A percentile compares a stretch with the other conserved stretches of the same genome.
phyloP scores from a whole-genome alignment of 2,113 vertebrate species.

The Nipponia nippon region DNA sequence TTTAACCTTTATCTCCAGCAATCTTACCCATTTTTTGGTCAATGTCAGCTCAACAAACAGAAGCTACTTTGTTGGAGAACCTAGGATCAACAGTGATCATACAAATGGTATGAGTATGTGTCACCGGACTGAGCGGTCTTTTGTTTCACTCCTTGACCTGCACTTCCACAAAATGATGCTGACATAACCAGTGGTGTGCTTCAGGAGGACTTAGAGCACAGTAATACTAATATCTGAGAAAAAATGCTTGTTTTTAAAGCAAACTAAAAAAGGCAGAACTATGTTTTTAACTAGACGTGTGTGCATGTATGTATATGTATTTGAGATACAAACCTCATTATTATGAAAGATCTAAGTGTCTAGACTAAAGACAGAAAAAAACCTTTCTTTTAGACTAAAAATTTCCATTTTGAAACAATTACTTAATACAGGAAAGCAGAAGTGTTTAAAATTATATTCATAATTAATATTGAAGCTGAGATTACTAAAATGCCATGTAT shows the following conservation, averaged over 20 bases:
- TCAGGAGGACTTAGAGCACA: not conserved
- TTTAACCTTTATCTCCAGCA: not conserved
- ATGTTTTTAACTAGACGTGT: not conserved
- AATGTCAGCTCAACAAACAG: not conserved
- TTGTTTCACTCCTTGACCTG: not conserved
- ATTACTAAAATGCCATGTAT: not conserved
- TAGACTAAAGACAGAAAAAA: not conserved
- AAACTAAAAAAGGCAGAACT: not conserved
- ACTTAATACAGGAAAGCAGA: not conserved
- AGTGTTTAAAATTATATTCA: not conserved
- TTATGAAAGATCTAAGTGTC: not conserved
- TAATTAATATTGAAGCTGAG: not conserved
- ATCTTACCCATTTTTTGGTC: not conserved
- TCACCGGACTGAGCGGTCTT: not conserved
- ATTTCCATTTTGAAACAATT: not conserved
- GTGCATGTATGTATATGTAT: not conserved
- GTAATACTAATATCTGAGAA: not conserved
- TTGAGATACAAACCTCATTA: not conserved
- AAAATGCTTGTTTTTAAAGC: not conserved
- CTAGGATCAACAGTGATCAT: not conserved
- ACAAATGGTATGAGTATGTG: not conserved
- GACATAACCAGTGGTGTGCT: not conserved
- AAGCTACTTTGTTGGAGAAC: not conserved
- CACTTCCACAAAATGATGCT: not conserved
- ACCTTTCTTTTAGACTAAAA: not conserved